Conservation (phyloP, 1,140 invertebrate species). For the Dendroctonus valens region DNA sequence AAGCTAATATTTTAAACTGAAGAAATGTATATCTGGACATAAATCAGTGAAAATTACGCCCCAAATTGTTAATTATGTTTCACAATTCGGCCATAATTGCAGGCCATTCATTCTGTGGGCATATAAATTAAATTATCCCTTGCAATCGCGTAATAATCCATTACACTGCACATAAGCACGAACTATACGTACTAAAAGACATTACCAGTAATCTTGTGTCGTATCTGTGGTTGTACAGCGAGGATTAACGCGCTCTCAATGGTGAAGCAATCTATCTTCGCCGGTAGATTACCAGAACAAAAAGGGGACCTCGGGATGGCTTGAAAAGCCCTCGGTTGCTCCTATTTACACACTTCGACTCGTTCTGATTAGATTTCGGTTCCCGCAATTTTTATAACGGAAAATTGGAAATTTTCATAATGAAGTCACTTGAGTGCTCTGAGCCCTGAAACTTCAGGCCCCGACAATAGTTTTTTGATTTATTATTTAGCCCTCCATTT, state of each 20-base stretch:
- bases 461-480: no score
- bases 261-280: slow-evolving; percentile 14
- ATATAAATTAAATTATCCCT: slow-evolving; percentile 4
- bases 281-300: slow-evolving; percentile 14
- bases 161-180: slow-evolving; percentile 4
- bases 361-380: background rate
- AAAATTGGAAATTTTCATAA: no score
- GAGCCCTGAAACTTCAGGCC: no score
- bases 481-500: no score
- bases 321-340: background rate
- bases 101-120: background rate
- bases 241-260: slow-evolving; percentile 9
- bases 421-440: no score
- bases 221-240: slow-evolving; percentile 10
- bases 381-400: no score
- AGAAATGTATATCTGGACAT: no score
- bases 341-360: slow-evolving; percentile 2
- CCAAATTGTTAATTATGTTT: slow-evolving; percentile 1
- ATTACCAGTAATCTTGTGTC: slow-evolving; percentile 15
- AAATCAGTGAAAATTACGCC: no score
- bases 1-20: no score
- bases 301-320: slow-evolving; percentile 3
- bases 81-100: slow-evolving; percentile 2
- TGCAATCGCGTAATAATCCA: slow-evolving; percentile 5
- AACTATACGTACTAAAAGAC: slow-evolving; percentile 13